phyloP scores from a whole-genome alignment of 2,113 vertebrate species.

The Scytalopus superciliaris region DNA sequence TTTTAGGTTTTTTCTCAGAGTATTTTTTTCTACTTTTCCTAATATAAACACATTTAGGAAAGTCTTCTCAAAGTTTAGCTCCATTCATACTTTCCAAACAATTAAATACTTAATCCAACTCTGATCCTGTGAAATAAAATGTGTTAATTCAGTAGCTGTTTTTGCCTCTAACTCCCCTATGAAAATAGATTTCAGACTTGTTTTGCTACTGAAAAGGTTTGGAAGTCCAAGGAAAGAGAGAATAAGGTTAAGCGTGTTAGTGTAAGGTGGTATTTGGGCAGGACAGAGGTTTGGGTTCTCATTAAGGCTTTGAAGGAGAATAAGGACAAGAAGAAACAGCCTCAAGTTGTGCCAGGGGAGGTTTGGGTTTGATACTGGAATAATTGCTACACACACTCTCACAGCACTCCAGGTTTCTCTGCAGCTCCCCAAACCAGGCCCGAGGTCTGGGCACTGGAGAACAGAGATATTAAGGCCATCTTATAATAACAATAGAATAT shows the following conservation, averaged over 20 bases:
- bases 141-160: neutral
- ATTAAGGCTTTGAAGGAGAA: neutral
- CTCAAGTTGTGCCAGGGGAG: neutral
- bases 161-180: neutral
- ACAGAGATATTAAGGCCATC: neutral
- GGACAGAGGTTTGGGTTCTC: neutral
- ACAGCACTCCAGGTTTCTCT: neutral
- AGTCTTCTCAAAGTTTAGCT: neutral
- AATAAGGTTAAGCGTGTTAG: neutral
- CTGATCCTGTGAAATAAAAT: neutral
- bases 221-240: neutral
- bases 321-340: neutral
- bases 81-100: neutral
- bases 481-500: neutral
- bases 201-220: neutral
- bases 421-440: neutral
- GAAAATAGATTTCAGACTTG: neutral
- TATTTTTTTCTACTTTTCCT: neutral
- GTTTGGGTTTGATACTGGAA: neutral
- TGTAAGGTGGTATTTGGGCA: neutral
- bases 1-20: neutral
- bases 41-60: neutral
- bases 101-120: neutral
- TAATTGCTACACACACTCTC: neutral
- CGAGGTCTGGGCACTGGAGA: accelerated